Evolutionary conservation across 2,113 vertebrate species (phyloP).

Genomic region (human (Homo sapiens)): GRCh38 chr5:138629001-138629500

Average conservation of each 20-base stretch:
- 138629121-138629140: neutral
- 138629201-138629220: neutral
- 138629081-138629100: no score
- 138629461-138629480: neutral
- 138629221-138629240: neutral
- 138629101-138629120: neutral
- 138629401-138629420: neutral
- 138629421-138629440: neutral
- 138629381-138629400: constrained; percentile 2
- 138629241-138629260: neutral
- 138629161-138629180: neutral
- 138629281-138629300: neutral
- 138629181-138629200: neutral
- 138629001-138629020: no score
- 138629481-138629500: neutral
- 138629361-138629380: neutral
- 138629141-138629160: neutral
- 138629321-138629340: neutral
- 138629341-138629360: neutral
- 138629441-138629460: neutral
- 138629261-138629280: neutral
- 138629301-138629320: neutral
- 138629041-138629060: no score
- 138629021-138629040: no score
- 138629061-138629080: no score